Evolutionary conservation across 2,113 vertebrate genomes (phyloP).

Genomic region (Zosterops pallidus): DNA sequence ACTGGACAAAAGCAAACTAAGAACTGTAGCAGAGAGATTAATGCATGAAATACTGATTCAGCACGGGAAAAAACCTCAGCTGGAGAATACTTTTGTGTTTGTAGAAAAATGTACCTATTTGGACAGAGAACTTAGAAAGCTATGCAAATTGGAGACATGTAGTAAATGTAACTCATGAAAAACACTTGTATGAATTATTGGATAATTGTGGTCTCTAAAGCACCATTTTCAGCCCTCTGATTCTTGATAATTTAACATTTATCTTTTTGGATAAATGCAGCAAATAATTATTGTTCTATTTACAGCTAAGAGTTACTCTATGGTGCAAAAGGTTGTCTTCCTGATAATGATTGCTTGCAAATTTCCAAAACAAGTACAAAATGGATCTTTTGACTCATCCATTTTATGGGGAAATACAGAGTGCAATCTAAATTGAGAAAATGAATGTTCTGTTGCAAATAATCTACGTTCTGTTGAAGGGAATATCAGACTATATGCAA

Average conservation of each 20-base stretch:
- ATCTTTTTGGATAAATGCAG: not conserved
- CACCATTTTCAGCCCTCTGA: not conserved
- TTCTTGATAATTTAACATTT: not conserved
- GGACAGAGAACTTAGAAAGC: not conserved
- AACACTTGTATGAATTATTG: not conserved
- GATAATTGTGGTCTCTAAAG: not conserved
- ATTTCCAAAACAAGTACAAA: not conserved
- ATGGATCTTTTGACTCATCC: not conserved
- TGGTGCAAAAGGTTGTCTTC: not conserved
- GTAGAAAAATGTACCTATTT: not conserved
- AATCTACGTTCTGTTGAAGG: not conserved
- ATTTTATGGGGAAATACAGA: not conserved
- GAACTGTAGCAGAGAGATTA: not conserved
- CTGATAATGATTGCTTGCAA: not conserved
- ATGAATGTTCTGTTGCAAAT: not conserved
- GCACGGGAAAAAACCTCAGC: not conserved
- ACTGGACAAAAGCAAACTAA: not conserved
- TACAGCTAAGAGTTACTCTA: not conserved
- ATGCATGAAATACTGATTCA: not conserved
- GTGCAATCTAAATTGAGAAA: not conserved
- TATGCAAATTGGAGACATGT: not conserved
- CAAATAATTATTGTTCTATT: not conserved
- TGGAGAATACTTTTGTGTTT: not conserved
- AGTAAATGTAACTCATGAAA: not conserved
- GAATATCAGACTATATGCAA: not conserved